Base-by-base conservation (phyloP, 30 jellyfish, hydroid and myxozoan genomes). In the Aurelia coerulea region DNA sequence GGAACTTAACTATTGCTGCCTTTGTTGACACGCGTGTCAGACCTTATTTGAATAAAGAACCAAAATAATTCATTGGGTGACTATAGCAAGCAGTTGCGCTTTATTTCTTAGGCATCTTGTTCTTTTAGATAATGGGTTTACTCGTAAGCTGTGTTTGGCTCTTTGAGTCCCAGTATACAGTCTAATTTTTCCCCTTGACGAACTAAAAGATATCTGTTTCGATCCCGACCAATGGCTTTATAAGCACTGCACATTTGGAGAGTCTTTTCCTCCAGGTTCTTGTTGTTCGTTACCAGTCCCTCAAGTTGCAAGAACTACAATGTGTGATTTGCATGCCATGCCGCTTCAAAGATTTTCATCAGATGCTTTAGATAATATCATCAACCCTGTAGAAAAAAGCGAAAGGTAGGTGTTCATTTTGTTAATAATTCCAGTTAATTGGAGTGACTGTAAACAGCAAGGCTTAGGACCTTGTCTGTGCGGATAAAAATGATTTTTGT, bases 221-320 rank as follows among this genome's bases (percentile, higher is more conserved):
- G 95, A 86, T 66, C 90, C 90, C 15, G 86, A 76, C 42, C 95
- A 86, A 32, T 70, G 75, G 15, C 72, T 86, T 35, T 86, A 53
- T 84, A 86, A 53, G 32, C 58, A 31, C 42, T 86, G 95, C 39
- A 49, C 90, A 19, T 76, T 74, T 67, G 79, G 78, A 41, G 19
- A 67, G 17, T 32, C 66, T 34, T 52, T 16, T 34, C 1, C 79
- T 0, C 59, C 46, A 3, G 70, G 70, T 18, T 54, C 58, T 17
- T 35, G 75, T 74, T 86, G 95, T 46, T 35, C 54, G 11, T 2
- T 33, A 16, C 95, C 89, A 10, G 95, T 86, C 11, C 78, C 64
- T 15, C 89, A 64, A 70, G 58, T 50, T 34, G 17, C 23, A 53
- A 52, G 86, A 60, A 29, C 66, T 35, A 67, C 73, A 12, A 54